Evolutionary conservation across 2,888 invertebrate species (phyloP), one percentile per base, ranked within the genome.

Genomic region (Microchrysa polita): DNA sequence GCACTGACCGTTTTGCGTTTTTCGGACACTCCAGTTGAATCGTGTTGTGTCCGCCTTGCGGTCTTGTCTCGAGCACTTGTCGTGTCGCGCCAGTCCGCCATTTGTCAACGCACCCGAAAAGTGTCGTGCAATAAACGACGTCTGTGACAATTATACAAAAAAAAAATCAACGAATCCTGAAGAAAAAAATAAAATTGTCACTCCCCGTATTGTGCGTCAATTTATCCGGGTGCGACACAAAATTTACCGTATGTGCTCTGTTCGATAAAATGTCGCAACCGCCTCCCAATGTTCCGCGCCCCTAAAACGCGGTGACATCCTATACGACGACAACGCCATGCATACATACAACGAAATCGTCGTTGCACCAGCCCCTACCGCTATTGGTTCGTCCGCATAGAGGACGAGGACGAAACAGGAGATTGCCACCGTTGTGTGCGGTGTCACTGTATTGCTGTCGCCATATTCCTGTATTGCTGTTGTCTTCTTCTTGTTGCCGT

Each of bases 401-500:
- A 20, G 22, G 18, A 34, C 40, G 34, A 57, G 55, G 42, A 69
- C 69, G 69, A 69, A 67, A 53, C 67, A 55, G 69, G 69, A 69
- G 55, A 57, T 53, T 65, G 48, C 65, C 67, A 34, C 55, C 27
- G 27, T 34, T 7, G 27, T 55, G 55, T 57, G 53, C 55, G 55
- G 55, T 69, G 69, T 69, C 69, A 69, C 42, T 69, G 69, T 69
- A 27, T 69, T 69, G 69, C 55, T 69, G 69, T 55, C 27, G 42
- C 34, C 55, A 65, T 65, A 65, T 65, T 40, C 55, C 55, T 5
- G 55, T 20, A 22, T 57, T 27, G 55, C 16, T 55, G 69, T 69
- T 55, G 69, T 69, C 55, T 55, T 69, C 55, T 67, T 67, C 67
- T 57, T 69, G 40, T 27, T 23, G 22, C 14, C 44, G 63, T 20